phyloP scores from a whole-genome alignment of 2,797 vertebrate species.

The Epinephelus awoara region DNA sequence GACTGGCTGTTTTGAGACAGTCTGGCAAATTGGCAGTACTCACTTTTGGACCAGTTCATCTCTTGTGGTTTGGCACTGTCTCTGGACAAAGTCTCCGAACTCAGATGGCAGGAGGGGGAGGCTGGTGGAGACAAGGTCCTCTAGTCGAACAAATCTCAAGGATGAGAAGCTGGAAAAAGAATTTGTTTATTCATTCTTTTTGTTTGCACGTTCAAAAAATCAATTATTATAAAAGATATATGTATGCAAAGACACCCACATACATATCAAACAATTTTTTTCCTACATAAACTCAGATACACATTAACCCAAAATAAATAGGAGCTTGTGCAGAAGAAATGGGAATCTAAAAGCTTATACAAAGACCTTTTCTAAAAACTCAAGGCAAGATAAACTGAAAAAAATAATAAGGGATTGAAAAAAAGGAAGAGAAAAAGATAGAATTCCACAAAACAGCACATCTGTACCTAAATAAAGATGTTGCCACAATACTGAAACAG shows the following conservation, averaged over 20 bases:
- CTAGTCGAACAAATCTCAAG: conserved; percentile 89
- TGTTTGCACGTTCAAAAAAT: neutral
- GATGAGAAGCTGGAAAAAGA: conserved; percentile 84
- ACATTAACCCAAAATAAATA: neutral
- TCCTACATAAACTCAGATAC: neutral
- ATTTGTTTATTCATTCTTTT: neutral
- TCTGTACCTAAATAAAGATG: neutral
- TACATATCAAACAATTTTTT: neutral
- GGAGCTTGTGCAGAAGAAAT: neutral
- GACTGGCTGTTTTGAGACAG: conserved; percentile 17
- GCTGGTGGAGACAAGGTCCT: conserved; percentile 81
- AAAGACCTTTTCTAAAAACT: neutral
- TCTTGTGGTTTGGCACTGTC: conserved; percentile 87
- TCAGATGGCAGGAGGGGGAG: conserved; percentile 88
- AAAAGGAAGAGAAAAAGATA: neutral
- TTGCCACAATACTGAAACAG: neutral
- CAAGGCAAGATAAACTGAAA: neutral
- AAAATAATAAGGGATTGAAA: neutral
- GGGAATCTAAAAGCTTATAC: neutral
- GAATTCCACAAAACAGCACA: neutral
- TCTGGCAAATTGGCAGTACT: conserved; percentile 50
- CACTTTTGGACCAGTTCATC: conserved; percentile 86
- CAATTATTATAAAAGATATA: neutral
- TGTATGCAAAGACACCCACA: neutral
- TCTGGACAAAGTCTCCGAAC: conserved; percentile 84